Evolutionary conservation across 1,140 invertebrate genomes (phyloP).

Genomic region (Heterodera carotae): DNA sequence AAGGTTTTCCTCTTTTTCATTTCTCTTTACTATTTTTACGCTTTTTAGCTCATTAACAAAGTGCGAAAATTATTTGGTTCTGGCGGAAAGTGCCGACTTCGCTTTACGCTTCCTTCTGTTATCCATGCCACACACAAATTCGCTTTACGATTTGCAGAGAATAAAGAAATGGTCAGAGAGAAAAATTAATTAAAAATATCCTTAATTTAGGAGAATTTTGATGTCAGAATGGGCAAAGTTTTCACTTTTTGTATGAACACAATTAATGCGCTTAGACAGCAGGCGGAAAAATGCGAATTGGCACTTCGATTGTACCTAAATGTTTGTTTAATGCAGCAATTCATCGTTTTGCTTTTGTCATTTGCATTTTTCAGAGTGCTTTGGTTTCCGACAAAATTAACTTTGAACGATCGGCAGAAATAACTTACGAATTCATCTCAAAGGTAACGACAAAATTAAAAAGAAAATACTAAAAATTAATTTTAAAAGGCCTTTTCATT

Average conservation of each 20-base stretch:
- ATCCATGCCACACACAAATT: conserved; percentile 85
- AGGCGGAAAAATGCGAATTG: conserved; percentile 80
- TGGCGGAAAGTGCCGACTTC: conserved; percentile 83
- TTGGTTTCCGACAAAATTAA: conserved; percentile 85
- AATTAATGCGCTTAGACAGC: conserved; percentile 86
- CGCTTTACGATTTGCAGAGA: conserved; percentile 79
- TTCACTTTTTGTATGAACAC: conserved; percentile 96
- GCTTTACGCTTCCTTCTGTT: conserved; percentile 90
- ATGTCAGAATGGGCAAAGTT: conserved; percentile 95
- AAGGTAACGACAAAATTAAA: conserved; percentile 71
- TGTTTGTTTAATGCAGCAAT: conserved; percentile 68
- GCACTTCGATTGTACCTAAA: conserved; percentile 89
- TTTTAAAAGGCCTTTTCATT: conserved; percentile 80
- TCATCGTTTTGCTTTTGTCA: no score
- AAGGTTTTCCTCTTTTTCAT: conserved; percentile 32
- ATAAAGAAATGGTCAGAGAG: conserved; percentile 74
- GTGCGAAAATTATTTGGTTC: conserved; percentile 84
- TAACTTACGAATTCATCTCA: conserved; percentile 97
- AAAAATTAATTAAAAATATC: conserved; percentile 11
- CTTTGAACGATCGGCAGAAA: conserved; percentile 90
- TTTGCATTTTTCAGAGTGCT: conserved; percentile 90
- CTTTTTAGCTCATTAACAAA: conserved; percentile 71
- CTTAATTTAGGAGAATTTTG: conserved; percentile 76
- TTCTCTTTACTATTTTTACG: conserved; percentile 15
- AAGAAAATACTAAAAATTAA: not conserved